Base-by-base conservation (phyloP, 2,888 invertebrate species). In the Pseudococcus longispinus region DNA sequence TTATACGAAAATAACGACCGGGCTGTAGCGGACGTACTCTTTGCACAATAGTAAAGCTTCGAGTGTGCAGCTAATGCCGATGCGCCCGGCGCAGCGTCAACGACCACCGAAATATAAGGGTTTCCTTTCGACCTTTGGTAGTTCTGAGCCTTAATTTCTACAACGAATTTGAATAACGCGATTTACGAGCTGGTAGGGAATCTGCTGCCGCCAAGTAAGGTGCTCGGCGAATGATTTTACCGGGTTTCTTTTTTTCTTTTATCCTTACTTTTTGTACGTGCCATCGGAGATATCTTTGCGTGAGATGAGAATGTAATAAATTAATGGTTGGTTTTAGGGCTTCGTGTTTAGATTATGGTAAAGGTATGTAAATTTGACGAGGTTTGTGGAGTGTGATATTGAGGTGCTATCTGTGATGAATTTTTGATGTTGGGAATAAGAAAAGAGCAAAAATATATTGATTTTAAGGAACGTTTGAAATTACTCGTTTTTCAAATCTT, bases 71-170 rank as follows among this genome's bases (percentile, higher is more conserved):
- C 74, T 74, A 32, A 37, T 42, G 29, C 20, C 4, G 1, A 23
- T 70, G 29, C 15, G 18, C 15, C 11, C 77, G 37, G 1, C 18
- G 9, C 42, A 18, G 37, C 77, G 42, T 20, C 42, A 20, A 42
- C 77, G 11, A 80, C 42, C 77, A 20, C 23, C 26, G 26, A 74
- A 74, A 32, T 74, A 74, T 74, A 74, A 74, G 74, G 74, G 29
- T 74, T 32, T 74, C 32, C 74, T 74, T 74, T 74, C 74, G 74
- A 74, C 74, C 74, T 74, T 74, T 74, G 32, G 74, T 74, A 74
- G 32, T 74, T 32, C 32, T 32, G 3, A 32, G 74, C 74, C 18
- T 74, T 74, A 74, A 74, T 74, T 74, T 74, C 74, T 32, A 18
- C 60, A 23, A 11, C 60, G 60, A 60, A 23, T 60, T 60, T 60